phyloP scores from a whole-genome alignment of 2,797 vertebrate species.

The Catharus ustulatus region DNA sequence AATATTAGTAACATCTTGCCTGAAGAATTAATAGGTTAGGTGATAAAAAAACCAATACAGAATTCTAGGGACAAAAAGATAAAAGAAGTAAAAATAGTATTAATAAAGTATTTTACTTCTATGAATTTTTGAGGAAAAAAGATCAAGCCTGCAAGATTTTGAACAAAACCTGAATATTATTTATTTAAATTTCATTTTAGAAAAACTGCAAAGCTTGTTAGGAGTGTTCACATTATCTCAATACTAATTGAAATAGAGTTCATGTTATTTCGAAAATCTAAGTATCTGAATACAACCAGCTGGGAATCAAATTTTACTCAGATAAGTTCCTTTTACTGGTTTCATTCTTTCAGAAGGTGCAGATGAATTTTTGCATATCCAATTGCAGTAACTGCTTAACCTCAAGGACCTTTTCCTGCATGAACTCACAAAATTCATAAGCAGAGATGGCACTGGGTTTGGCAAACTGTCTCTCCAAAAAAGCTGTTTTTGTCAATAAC shows the following conservation, averaged over 20 bases:
- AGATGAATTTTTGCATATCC: neutral
- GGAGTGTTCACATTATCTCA: neutral
- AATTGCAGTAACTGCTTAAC: neutral
- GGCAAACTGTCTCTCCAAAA: neutral
- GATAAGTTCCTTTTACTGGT: neutral
- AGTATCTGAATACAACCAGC: neutral
- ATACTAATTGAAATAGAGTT: neutral
- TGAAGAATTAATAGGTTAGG: slow-evolving; percentile 51
- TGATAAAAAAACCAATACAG: slow-evolving; percentile 42
- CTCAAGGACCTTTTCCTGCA: neutral
- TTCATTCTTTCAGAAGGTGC: neutral
- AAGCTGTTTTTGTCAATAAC: neutral
- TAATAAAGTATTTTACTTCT: neutral
- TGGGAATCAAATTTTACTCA: neutral
- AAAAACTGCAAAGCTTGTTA: neutral
- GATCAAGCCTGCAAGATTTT: neutral
- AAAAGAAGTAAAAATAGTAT: neutral
- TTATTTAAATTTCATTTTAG: neutral
- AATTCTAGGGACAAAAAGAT: neutral
- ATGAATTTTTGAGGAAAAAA: neutral
- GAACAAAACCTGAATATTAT: neutral
- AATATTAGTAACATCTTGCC: slow-evolving; percentile 61
- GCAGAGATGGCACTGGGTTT: neutral
- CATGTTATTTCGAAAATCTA: neutral
- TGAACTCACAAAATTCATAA: neutral